Percentiles rank a stretch among this genome's conserved stretches.
Evolutionary conservation across 1,140 invertebrate genomes (phyloP).

Genomic region (Phocides pigmalion): DNA sequence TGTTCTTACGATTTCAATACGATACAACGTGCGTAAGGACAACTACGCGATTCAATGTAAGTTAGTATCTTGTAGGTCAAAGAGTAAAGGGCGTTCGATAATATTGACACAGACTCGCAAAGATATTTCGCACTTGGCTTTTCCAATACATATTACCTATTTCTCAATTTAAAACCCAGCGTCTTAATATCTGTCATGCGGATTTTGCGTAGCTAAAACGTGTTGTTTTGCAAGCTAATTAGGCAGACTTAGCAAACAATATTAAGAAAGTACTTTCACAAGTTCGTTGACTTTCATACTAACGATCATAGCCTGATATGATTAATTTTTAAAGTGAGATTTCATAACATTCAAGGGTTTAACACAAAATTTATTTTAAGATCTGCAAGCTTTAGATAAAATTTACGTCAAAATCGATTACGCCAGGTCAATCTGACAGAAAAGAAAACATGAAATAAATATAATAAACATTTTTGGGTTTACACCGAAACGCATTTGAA

Average conservation of each 20-base stretch:
- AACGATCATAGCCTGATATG: too few species aligned
- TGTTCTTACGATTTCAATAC: too few species aligned
- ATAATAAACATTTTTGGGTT: too few species aligned
- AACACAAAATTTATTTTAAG: too few species aligned
- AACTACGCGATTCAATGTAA: constrained; percentile 2
- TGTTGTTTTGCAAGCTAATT: background rate
- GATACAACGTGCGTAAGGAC: background rate
- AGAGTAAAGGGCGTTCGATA: constrained; percentile 13
- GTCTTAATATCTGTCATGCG: background rate
- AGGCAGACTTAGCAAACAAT: too few species aligned
- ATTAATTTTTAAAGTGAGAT: too few species aligned
- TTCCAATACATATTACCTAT: background rate
- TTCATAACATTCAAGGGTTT: too few species aligned
- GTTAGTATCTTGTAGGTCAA: background rate
- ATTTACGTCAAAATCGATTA: too few species aligned
- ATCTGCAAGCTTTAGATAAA: too few species aligned
- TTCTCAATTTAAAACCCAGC: background rate
- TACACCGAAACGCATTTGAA: too few species aligned
- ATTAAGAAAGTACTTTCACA: background rate
- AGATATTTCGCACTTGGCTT: background rate
- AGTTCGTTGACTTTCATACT: background rate
- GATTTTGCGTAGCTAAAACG: background rate
- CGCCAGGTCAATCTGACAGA: too few species aligned
- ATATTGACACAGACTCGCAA: background rate
- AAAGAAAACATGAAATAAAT: too few species aligned